Evolutionary conservation across 2,797 vertebrate species (phyloP).

Genomic region (Pogoniulus pusillus): DNA sequence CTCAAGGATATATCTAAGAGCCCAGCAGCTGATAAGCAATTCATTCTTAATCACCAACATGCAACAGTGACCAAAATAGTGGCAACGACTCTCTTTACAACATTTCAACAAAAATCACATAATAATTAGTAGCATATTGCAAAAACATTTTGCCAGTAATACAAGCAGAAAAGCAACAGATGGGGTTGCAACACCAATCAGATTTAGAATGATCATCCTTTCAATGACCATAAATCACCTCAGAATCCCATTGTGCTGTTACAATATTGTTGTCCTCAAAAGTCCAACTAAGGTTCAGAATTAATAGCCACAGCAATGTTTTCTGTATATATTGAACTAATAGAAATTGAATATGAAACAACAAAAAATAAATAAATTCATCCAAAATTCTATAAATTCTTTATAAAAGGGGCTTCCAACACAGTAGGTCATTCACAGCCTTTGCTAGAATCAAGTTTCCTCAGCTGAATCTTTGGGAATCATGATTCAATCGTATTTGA

Average conservation of each 20-base stretch:
- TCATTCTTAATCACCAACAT: neutral
- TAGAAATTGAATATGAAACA: neutral
- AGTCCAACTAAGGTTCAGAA: neutral
- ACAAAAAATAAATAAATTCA: neutral
- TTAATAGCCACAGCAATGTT: neutral
- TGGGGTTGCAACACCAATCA: neutral
- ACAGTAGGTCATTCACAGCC: neutral
- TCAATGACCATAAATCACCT: neutral
- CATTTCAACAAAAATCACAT: neutral
- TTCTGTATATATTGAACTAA: neutral
- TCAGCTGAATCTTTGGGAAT: neutral
- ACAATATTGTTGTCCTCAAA: neutral
- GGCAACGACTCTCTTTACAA: neutral
- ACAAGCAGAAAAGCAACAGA: neutral
- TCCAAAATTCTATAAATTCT: neutral
- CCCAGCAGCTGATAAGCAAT: neutral
- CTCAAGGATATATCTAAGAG: neutral
- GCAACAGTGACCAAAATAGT: neutral
- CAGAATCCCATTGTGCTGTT: neutral
- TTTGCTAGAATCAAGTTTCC: neutral
- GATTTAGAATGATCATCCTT: neutral
- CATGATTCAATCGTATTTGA: neutral
- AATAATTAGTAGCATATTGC: neutral
- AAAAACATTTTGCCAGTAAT: neutral
- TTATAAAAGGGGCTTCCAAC: neutral